phyloP scores from a whole-genome alignment of 2,888 invertebrate genomes.

The Epistrophe grossulariae region DNA sequence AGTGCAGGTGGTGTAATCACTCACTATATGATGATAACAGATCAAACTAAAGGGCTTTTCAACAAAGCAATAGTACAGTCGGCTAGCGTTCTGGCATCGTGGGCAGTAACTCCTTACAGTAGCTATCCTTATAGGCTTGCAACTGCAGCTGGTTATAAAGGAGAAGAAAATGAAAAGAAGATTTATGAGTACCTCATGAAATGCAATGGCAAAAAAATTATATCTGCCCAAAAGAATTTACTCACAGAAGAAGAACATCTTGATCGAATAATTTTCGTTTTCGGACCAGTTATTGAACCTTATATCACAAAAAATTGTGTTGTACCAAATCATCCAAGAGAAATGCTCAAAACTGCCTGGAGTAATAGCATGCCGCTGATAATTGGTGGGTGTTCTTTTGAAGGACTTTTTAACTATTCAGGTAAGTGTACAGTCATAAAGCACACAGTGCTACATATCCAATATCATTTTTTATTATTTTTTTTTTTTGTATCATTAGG shows the following conservation, averaged over 20 bases:
- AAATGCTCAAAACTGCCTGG: constrained; percentile 82
- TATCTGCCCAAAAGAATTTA: constrained; percentile 79
- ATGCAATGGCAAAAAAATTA: constrained; percentile 80
- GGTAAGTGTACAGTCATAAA: constrained; percentile 73
- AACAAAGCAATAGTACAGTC: constrained; percentile 82
- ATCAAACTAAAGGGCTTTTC: constrained; percentile 84
- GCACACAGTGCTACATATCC: background rate
- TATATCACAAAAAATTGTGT: constrained; percentile 81
- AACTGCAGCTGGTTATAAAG: constrained; percentile 81
- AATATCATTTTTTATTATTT: background rate
- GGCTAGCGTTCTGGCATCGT: constrained; percentile 79
- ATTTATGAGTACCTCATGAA: constrained; percentile 81
- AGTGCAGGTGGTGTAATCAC: constrained; percentile 85
- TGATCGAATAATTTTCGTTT: constrained; percentile 79
- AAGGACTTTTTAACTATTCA: constrained; percentile 80
- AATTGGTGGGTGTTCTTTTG: constrained; percentile 82
- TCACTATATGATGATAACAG: constrained; percentile 84
- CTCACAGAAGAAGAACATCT: constrained; percentile 79
- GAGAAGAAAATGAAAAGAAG: constrained; percentile 82
- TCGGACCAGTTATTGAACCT: constrained; percentile 82
- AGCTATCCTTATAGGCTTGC: constrained; percentile 80
- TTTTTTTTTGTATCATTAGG: constrained; percentile 69
- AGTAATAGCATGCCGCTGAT: constrained; percentile 82
- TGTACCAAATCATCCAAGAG: constrained; percentile 80
- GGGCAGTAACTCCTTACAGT: constrained; percentile 79